A percentile compares a stretch with the other conserved stretches of the same genome.
These are phyloP conservation scores for Amphipyra berbera DNA, from an alignment of 2,888 invertebrate genomes.

Conservation along the genomic window DNA sequence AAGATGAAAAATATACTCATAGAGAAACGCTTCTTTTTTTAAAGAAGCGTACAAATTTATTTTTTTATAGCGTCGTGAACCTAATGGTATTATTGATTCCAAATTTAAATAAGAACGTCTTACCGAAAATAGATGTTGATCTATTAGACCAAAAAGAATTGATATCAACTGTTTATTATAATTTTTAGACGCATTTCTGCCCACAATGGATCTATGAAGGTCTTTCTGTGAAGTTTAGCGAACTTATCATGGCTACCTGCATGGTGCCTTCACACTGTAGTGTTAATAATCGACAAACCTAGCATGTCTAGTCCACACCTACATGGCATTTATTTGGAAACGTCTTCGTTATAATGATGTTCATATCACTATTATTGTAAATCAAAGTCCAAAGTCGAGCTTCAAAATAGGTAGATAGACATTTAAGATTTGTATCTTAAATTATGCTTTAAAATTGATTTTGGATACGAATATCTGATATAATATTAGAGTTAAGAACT, in stretches of 20 bases:
- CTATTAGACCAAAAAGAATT: no score
- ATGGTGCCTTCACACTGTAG: slow-evolving; percentile 26
- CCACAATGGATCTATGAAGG: slow-evolving; percentile 19
- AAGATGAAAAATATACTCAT: not conserved
- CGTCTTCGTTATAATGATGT: slow-evolving; percentile 4
- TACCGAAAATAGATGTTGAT: no score
- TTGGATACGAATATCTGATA: no score
- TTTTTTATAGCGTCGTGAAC: no score
- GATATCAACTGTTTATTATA: not conserved
- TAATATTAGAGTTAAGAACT: no score
- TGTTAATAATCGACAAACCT: slow-evolving; percentile 20
- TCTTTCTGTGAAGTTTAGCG: slow-evolving; percentile 14
- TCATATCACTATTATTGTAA: not conserved
- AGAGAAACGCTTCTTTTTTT: no score
- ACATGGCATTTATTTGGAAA: slow-evolving; percentile 6
- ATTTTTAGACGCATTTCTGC: slow-evolving; percentile 6
- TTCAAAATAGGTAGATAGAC: not conserved
- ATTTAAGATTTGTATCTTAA: not conserved
- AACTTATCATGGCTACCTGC: slow-evolving; percentile 34
- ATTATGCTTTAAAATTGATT: not conserved
- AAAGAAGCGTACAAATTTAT: no score
- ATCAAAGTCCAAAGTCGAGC: slow-evolving; percentile 7
- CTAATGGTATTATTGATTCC: no score
- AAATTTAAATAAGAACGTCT: no score
- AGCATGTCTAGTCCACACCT: slow-evolving; percentile 16